Evolutionary conservation across 2,888 invertebrate species (phyloP).

Genomic region (Cheilosia soror): DNA sequence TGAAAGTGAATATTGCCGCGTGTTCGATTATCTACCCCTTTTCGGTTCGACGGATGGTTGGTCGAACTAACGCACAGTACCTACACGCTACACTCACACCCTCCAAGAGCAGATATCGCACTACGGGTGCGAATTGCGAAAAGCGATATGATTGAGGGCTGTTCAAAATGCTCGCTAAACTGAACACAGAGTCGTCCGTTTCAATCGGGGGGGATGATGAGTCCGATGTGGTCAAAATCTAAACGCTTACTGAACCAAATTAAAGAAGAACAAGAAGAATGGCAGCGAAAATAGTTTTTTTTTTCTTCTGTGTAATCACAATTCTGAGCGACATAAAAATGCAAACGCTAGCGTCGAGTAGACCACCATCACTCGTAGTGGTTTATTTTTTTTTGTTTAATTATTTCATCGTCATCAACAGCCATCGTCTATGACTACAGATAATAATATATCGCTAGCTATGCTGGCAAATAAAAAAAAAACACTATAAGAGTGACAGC

Average conservation of each 20-base stretch:
- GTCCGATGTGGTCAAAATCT: slow-evolving; percentile 81
- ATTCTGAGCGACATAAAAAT: slow-evolving; percentile 59
- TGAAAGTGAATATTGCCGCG: slow-evolving; percentile 62
- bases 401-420: slow-evolving; percentile 45
- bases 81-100: slow-evolving; percentile 50
- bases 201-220: slow-evolving; percentile 36
- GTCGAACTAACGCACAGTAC: slow-evolving; percentile 27
- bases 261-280: slow-evolving; percentile 60
- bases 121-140: slow-evolving; percentile 40
- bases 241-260: slow-evolving; percentile 81
- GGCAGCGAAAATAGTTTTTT: slow-evolving; percentile 30
- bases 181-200: slow-evolving; percentile 24
- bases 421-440: slow-evolving; percentile 32
- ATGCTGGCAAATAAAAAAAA: slow-evolving; percentile 2
- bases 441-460: not conserved
- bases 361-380: slow-evolving; percentile 49
- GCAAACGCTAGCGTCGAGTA: slow-evolving; percentile 53
- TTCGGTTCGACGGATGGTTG: slow-evolving; percentile 11
- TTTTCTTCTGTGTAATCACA: slow-evolving; percentile 52
- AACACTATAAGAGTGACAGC: not conserved
- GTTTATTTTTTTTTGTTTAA: slow-evolving; percentile 47
- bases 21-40: slow-evolving; percentile 70
- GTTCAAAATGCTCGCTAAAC: slow-evolving; percentile 50
- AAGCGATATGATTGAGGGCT: slow-evolving; percentile 36
- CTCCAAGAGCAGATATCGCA: slow-evolving; percentile 49